Conservation (phyloP, 2,797 vertebrate genomes). For the Gymnocypris eckloni region DNA sequence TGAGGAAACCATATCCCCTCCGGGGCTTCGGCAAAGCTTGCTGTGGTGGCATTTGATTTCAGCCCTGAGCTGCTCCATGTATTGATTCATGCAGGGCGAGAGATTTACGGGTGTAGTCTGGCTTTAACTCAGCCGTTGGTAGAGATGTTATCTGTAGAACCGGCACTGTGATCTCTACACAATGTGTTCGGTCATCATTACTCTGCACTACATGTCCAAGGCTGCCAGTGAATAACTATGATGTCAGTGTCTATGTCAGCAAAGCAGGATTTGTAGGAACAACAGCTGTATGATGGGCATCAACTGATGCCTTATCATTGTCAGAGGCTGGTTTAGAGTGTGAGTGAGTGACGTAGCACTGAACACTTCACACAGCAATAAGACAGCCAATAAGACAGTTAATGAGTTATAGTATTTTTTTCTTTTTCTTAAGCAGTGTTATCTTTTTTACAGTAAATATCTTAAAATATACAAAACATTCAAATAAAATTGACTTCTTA, state of each 20-base stretch:
- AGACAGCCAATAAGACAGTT: not conserved
- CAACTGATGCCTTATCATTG: not conserved
- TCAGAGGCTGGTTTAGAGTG: not conserved
- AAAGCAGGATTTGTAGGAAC: slow-evolving; percentile 33
- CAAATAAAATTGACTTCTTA: not conserved
- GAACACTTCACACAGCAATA: slow-evolving; percentile 15
- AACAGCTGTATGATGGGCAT: slow-evolving; percentile 27
- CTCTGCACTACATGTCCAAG: slow-evolving; percentile 27
- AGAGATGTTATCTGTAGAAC: slow-evolving; percentile 42
- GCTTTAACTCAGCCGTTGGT: slow-evolving; percentile 43
- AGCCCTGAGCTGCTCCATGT: slow-evolving; percentile 46
- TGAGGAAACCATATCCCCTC: slow-evolving; percentile 71
- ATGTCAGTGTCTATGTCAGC: slow-evolving; percentile 63
- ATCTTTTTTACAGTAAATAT: not conserved
- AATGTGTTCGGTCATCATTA: slow-evolving; percentile 26
- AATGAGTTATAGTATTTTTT: not conserved
- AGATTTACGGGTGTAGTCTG: slow-evolving; percentile 50
- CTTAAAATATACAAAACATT: not conserved
- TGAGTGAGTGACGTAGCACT: not conserved
- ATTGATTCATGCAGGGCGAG: slow-evolving; percentile 55
- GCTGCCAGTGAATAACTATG: slow-evolving; percentile 42
- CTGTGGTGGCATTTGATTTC: slow-evolving; percentile 54
- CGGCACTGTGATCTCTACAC: slow-evolving; percentile 21
- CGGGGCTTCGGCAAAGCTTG: slow-evolving; percentile 58
- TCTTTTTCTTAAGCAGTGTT: not conserved